Conservation (phyloP, 35 echinoderm and acorn worm species). For the Apostichopus japonicus region DNA sequence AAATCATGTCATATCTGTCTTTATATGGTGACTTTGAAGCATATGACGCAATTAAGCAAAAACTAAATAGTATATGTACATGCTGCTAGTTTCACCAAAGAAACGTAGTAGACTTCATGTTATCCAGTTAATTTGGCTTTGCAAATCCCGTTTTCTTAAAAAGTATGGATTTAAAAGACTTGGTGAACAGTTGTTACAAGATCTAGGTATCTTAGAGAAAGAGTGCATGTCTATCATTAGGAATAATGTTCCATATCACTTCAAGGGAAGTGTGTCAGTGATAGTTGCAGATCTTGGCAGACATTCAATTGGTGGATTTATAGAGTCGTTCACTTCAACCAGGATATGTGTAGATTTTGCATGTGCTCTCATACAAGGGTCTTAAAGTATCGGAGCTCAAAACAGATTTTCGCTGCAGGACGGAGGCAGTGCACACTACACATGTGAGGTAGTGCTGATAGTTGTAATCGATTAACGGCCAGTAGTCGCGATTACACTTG, state of each 20-base stretch:
- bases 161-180: not conserved
- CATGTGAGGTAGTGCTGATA: not conserved
- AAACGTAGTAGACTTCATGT: constrained; percentile 11
- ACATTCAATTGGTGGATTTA: constrained; percentile 9
- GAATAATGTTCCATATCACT: not conserved
- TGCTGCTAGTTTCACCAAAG: constrained; percentile 11
- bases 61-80: constrained; percentile 44
- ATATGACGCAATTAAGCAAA: constrained; percentile 37
- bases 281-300: constrained; percentile 13
- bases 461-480: too few relatives aligned
- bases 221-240: not conserved
- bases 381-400: not conserved
- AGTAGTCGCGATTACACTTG: too few relatives aligned
- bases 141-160: not conserved
- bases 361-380: constrained; percentile 55
- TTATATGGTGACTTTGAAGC: constrained; percentile 55
- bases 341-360: constrained; percentile 53
- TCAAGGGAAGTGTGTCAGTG: not conserved
- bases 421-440: not conserved
- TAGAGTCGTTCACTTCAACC: not conserved
- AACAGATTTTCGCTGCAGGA: not conserved
- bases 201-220: not conserved
- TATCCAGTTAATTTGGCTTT: constrained; percentile 46
- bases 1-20: constrained; percentile 20
- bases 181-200: not conserved